Base-by-base conservation (phyloP, 2,888 invertebrate species). In the Ophonus ardosiacus region DNA sequence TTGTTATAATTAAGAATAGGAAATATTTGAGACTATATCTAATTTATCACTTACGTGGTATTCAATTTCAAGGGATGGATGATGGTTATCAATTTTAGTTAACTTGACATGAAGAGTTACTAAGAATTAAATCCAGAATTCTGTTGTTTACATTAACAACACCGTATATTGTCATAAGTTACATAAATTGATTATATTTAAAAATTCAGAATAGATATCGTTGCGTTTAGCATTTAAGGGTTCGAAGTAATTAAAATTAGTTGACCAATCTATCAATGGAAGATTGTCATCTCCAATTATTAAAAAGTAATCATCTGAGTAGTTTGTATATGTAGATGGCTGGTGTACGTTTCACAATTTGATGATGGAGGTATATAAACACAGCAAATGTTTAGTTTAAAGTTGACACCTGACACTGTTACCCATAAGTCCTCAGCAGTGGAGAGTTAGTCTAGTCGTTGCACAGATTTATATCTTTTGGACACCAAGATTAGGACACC, bases 131-230 rank as follows among this genome's bases (percentile, higher is more conserved):
- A 57, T 57, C 57, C n/a, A 57, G n/a, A n/a, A 57, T 57, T 17
- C 57, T 57, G 8, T 57, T 68, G 7, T 68, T 68, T 10, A 3
- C 8, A n/a, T 68, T 68, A 13, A 38, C 13, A n/a, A 68, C n/a
- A 38, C 68, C 68, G n/a, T 68, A 68, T 38, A 68, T 68, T 38
- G 38, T 1, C 31, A 38, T 68, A 68, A 7, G n/a, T 31, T 38
- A 38, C 31, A 68, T 5, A 68, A 21, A 68, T 38, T 24, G 7
- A 68, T 38, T n/a, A 31, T 38, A 15, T 68, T 63, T 17, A 68
- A 4, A 38, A 68, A 38, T 38, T 68, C 68, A 68, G 17, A n/a
- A 68, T 68, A 68, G 13, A 68, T 8, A 21, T 68, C 31, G 31
- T 38, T 68, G 3, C 38, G 6, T 7, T 17, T 68, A 7, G 38